Evolutionary conservation across 2,888 invertebrate genomes (phyloP), one percentile per base, ranked within the genome.

Genomic region (Drosophila kambysellisi): DNA sequence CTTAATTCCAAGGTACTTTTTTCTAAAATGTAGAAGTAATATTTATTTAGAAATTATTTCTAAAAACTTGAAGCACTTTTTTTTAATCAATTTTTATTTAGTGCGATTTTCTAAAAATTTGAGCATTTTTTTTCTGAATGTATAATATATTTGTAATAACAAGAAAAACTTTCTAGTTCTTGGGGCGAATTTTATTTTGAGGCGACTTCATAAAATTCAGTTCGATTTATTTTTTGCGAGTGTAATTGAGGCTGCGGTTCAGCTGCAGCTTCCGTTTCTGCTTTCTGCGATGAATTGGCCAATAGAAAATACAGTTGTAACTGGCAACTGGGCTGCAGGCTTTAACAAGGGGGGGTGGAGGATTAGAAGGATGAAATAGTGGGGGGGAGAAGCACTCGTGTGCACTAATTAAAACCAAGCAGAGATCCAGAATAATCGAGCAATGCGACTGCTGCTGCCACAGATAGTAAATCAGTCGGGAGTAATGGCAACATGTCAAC

Each of bases 401-500:
- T 84, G 86, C 86, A 90, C 92, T 91, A 92, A 91, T 91, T 91
- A 92, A 92, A 91, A 91, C 79, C 89, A 82, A 77, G 82, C 83
- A 63, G 71, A 51, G 73, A 70, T 76, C 77, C 75, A 74, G 63
- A 68, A 76, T 74, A 74, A 77, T 74, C 81, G 71, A 81, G 74
- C 71, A 65, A 54, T 59, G 64, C 67, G 62, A 52, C 66, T 56
- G 46, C 76, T 73, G 63, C 76, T 73, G 61, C 67, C 72, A 70
- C 63, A 68, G 82, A 74, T 82, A 76, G 61, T 85, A 83, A 81
- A 84, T 88, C 78, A 78, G 73, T 51, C 67, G 67, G 71, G 61
- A 70, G 74, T 66, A 72, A 62, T 64, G 65, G 68, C 46, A 60
- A 64, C 73, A 80, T 79, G 81, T 79, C 85, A 84, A 73, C 80